These are phyloP conservation scores for Procambarus clarkii DNA, from an alignment of 1,140 invertebrate genomes.

Conservation along the genomic window DNA sequence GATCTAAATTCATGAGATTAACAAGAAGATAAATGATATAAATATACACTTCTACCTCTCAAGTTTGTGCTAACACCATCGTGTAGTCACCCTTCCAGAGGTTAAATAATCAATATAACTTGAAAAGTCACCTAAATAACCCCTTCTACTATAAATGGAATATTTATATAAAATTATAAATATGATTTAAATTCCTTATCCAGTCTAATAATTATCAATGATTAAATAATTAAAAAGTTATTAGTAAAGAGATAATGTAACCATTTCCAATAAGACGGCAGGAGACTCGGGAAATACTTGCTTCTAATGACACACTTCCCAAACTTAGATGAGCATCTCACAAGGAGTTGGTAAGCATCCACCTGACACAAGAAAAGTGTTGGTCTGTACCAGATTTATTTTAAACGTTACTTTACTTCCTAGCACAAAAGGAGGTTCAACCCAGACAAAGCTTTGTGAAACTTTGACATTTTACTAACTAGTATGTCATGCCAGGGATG, in stretches of 20 bases:
- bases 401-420: too few relatives aligned
- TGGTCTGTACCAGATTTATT: too few relatives aligned
- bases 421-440: too few relatives aligned
- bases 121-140: background rate
- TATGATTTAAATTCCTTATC: background rate
- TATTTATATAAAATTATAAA: background rate
- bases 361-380: background rate
- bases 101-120: background rate
- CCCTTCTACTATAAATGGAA: background rate
- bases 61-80: background rate
- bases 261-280: too few relatives aligned
- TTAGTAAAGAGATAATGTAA: background rate
- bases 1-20: constrained; percentile 47
- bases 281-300: too few relatives aligned
- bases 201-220: background rate
- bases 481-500: background rate
- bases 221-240: background rate
- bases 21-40: constrained; percentile 40
- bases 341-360: too few relatives aligned
- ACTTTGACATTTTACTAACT: too few relatives aligned
- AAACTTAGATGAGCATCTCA: too few relatives aligned
- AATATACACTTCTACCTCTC: constrained; percentile 17
- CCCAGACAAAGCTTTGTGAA: too few relatives aligned
- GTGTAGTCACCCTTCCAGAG: background rate
- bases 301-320: too few relatives aligned